Conservation (phyloP, 2,888 invertebrate genomes). For the Isoperla grammatica region DNA sequence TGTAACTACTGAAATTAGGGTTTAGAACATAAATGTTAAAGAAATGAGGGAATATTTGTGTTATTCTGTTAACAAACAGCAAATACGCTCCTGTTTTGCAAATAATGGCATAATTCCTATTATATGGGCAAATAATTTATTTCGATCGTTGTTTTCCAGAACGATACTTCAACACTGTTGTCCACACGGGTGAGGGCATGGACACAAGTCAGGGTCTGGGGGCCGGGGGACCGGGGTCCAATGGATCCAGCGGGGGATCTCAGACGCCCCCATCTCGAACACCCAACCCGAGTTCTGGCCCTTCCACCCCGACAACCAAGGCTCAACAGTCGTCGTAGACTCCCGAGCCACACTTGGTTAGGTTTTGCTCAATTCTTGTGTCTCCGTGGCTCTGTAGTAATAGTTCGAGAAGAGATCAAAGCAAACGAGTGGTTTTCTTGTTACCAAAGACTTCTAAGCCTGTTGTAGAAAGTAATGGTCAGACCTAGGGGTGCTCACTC, state of each 20-base stretch:
- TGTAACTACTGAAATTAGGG: too few relatives aligned
- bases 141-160: slow-evolving; percentile 44
- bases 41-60: too few relatives aligned
- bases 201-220: slow-evolving; percentile 41
- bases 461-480: neutral
- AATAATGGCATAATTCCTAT: too few relatives aligned
- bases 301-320: slow-evolving; percentile 30
- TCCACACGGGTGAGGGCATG: slow-evolving; percentile 49
- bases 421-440: slow-evolving; percentile 24
- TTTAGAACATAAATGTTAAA: too few relatives aligned
- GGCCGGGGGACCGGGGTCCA: slow-evolving; percentile 30
- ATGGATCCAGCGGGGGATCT: slow-evolving; percentile 27
- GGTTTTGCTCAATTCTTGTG: slow-evolving; percentile 32
- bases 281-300: slow-evolving; percentile 25
- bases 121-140: too few relatives aligned
- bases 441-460: slow-evolving; percentile 29
- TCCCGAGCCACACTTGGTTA: slow-evolving; percentile 12
- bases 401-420: neutral
- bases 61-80: too few relatives aligned
- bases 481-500: too few relatives aligned
- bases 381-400: slow-evolving; percentile 12
- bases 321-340: slow-evolving; percentile 31
- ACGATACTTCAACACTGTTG: slow-evolving; percentile 52
- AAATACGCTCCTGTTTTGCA: too few relatives aligned
- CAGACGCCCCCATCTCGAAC: slow-evolving; percentile 29